Evolutionary conservation across 64 coral and sea anemone species (phyloP).

Genomic region (Dendronephthya gigantea): DNA sequence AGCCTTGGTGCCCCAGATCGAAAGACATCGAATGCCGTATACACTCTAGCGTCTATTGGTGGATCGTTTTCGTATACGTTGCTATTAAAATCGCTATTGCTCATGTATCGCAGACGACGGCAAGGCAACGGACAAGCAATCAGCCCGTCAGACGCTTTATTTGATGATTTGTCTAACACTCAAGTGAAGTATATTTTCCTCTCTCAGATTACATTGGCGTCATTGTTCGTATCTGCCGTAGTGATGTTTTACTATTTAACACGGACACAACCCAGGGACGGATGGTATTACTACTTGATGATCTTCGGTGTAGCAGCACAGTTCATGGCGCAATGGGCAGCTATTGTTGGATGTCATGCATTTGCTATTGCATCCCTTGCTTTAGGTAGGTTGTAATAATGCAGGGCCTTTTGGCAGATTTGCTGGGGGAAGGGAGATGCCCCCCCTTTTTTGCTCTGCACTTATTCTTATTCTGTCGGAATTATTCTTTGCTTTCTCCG

Average conservation of each 20-base stretch:
- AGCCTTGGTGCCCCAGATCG: slow-evolving; percentile 1
- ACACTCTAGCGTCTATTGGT: slow-evolving; percentile 45
- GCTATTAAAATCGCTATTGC: slow-evolving; percentile 31
- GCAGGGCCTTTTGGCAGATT: no score
- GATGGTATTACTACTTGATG: slow-evolving; percentile 22
- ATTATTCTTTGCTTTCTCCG: no score
- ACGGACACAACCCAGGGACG: neutral
- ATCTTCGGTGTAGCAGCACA: slow-evolving; percentile 34
- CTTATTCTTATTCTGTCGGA: no score
- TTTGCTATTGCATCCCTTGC: no score
- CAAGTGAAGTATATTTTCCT: no score
- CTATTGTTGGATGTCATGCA: slow-evolving; percentile 33
- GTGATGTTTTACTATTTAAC: slow-evolving; percentile 25
- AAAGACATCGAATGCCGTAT: slow-evolving; percentile 32
- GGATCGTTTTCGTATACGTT: slow-evolving; percentile 26
- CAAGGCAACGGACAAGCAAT: slow-evolving; percentile 19
- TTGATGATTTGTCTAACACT: slow-evolving; percentile 37
- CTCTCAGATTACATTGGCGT: neutral
- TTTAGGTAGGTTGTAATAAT: no score
- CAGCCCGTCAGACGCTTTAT: slow-evolving; percentile 24
- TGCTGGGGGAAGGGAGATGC: no score
- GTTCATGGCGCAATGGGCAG: slow-evolving; percentile 50
- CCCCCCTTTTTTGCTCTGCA: no score
- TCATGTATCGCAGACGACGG: slow-evolving; percentile 17
- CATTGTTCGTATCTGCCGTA: slow-evolving; percentile 30